Base-by-base conservation (phyloP, 2,888 invertebrate genomes). In the Meteorus colon region DNA sequence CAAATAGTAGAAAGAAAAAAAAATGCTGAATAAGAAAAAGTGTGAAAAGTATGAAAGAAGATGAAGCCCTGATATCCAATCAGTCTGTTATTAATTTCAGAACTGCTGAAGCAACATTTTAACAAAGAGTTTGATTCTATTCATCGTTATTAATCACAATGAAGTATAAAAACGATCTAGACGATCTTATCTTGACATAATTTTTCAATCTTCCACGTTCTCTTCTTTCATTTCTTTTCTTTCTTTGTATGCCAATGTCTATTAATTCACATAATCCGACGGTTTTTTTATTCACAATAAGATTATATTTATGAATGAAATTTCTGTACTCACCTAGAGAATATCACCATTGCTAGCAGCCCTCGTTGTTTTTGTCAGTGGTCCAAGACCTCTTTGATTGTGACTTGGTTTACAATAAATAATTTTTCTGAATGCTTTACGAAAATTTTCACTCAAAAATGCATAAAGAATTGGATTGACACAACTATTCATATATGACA, bases 391-490 rank as follows among this genome's bases (percentile, higher is more conserved):
- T 12, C 88, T 89, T 62, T 90, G 90, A 79, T 90, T 90, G 83
- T 91, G 90, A 0, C 91, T 90, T 0, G 92, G 92, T 1, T 91
- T 92, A 86, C 92, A 93, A 88, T 93, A 92, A 89, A 93, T 93
- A 67, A 94, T 93, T 89, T 93, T 93, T 78, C 92, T 92, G 89
- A 98, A 98, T 29, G 97, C 97, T 87, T 96, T 95, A 83, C 97
- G 93, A 91, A 98, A 98, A 91, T 97, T 97, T 85, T 98, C 97
- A 1, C 97, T 97, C 70, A 98, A 92, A 90, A 98, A 97, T 4
- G 97, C 97, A 91, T 98, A 98, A 69, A 98, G 92, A 82, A 98
- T 95, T 0, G 98, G 98, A 90, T 98, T 98, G 85, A 98, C 95
- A 89, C 98, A 98, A 85, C 96, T 96, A 92, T 97, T 98, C 91